phyloP scores from a whole-genome alignment of 1,140 invertebrate genomes.

The Nasonia giraulti region DNA sequence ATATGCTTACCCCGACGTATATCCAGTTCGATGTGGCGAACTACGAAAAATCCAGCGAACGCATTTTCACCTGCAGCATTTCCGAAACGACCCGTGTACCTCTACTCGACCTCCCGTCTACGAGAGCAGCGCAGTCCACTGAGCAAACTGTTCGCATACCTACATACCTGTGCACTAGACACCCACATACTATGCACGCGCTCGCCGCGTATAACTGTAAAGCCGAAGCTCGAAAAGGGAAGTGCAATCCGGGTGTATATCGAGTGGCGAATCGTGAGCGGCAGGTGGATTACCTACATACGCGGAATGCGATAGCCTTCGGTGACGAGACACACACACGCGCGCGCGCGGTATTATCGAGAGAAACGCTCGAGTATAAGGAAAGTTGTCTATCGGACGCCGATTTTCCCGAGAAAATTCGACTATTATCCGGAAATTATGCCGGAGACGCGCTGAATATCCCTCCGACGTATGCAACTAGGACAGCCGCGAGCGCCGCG shows the following conservation, averaged over 20 bases:
- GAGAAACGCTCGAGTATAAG: neutral
- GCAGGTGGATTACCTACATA: neutral
- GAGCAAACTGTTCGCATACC: neutral
- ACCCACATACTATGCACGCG: neutral
- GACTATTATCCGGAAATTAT: neutral
- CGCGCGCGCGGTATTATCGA: neutral
- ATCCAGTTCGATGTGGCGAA: neutral
- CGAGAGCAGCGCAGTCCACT: too few relatives aligned
- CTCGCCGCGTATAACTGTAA: conserved; percentile 13
- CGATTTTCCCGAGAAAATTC: neutral
- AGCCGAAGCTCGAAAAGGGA: neutral
- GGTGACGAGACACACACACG: neutral
- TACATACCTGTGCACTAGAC: neutral
- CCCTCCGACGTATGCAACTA: too few relatives aligned
- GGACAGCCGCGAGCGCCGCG: neutral
- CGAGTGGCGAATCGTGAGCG: conserved; percentile 7
- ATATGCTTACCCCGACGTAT: too few relatives aligned
- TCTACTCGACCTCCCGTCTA: neutral
- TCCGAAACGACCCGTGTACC: neutral
- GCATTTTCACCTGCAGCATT: neutral
- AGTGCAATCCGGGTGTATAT: conserved; percentile 36
- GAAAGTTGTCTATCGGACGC: neutral
- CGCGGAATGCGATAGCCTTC: conserved; percentile 18
- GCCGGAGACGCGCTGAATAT: too few relatives aligned
- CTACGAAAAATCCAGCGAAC: neutral